Conservation (phyloP, 2,113 vertebrate species). For the Opisthocomus hoazin region DNA sequence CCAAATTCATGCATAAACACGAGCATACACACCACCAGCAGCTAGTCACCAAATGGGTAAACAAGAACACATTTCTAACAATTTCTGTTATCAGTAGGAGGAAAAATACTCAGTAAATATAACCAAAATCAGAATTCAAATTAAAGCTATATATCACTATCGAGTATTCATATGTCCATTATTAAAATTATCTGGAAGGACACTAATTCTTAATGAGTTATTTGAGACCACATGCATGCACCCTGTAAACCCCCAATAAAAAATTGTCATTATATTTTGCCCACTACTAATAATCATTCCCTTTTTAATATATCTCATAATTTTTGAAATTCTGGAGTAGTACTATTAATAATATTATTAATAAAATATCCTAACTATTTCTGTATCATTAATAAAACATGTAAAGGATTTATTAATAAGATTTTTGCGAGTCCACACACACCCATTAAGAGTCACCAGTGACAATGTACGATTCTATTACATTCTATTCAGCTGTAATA, state of each 20-base stretch:
- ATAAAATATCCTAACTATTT: conserved; percentile 8
- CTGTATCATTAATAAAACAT: conserved; percentile 19
- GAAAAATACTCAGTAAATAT: not conserved
- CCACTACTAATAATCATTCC: not conserved
- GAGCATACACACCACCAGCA: not conserved
- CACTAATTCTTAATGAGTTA: not conserved
- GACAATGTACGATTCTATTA: not conserved
- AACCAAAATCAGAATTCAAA: not conserved
- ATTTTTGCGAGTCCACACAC: not conserved
- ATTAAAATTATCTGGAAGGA: not conserved
- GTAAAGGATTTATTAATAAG: not conserved
- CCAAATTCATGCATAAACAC: not conserved
- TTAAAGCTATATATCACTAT: not conserved
- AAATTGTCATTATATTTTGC: not conserved
- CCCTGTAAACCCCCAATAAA: not conserved
- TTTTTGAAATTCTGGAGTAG: not conserved
- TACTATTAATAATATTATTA: conserved; percentile 13
- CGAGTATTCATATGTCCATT: not conserved
- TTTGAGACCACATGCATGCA: not conserved
- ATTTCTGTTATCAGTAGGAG: not conserved
- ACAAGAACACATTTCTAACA: not conserved
- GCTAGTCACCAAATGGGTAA: not conserved
- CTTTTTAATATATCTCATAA: not conserved
- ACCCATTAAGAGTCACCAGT: not conserved
- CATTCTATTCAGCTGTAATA: not conserved